Conservation (phyloP, 2,888 invertebrate species). For the Cantharis flavilabris region DNA sequence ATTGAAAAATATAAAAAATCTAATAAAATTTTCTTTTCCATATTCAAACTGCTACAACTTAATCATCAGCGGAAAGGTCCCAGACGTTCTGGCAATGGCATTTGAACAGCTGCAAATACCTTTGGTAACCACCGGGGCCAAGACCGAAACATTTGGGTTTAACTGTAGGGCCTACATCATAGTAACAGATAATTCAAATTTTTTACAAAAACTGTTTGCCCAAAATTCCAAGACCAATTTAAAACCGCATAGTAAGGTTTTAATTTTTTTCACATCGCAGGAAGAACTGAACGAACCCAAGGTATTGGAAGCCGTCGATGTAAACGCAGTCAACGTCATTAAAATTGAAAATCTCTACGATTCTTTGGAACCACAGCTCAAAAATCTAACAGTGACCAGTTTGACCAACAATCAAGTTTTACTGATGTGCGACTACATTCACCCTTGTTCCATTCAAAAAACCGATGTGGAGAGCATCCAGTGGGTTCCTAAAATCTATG, state of each 20-base stretch:
- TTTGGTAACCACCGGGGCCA: not conserved
- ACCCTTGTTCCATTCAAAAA: not conserved
- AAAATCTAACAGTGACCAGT: not conserved
- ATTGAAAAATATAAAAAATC: not conserved
- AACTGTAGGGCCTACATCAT: not conserved
- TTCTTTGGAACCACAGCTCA: not conserved
- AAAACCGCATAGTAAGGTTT: not conserved
- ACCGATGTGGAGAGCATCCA: not conserved
- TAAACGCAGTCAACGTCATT: not conserved
- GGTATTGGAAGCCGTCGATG: not conserved
- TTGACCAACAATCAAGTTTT: not conserved
- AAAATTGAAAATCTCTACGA: not conserved
- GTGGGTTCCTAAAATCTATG: not conserved
- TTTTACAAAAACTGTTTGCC: not conserved
- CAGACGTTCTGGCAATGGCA: too few species aligned
- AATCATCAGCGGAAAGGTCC: not conserved
- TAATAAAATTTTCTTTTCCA: not conserved
- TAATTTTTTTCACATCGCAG: not conserved
- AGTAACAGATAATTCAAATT: not conserved
- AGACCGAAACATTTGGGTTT: not conserved
- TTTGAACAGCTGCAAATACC: not conserved
- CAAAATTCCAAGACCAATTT: not conserved
- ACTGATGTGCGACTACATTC: not conserved
- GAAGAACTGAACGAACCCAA: not conserved
- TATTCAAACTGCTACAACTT: not conserved